Evolutionary conservation across 2,888 invertebrate species (phyloP), one percentile per base, ranked within the genome.

Genomic region (Halictus quadricinctus): DNA sequence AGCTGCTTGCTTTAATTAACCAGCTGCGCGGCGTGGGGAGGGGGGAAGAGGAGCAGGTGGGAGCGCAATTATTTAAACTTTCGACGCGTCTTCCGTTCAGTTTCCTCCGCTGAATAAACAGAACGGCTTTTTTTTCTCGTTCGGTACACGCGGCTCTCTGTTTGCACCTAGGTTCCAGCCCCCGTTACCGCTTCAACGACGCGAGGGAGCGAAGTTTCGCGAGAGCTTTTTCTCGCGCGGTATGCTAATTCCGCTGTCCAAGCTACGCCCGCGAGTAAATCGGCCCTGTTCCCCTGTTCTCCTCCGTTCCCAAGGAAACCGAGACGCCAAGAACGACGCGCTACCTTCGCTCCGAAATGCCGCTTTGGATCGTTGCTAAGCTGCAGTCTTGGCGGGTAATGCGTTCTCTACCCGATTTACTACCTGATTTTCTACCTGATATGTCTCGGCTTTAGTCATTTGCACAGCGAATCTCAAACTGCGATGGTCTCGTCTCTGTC

Each of bases 21-120:
- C 76, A 58, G 83, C 80, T 75, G 54, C 54, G 60, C 50, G 70
- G 36, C 36, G 36, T 4, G 36, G 36, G 36, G 36, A 29, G 29
- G 29, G 13, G 36, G 21, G 29, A n/a, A n/a, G n/a, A n/a, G n/a
- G n/a, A n/a, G 8, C 50, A 36, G 66, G 36, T 60, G 78, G 36
- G 43, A 84, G 78, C 41, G 83, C 48, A 86, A 87, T 87, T 86
- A 87, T 87, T 87, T 87, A 54, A 66, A 83, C 77, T 83, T 86
- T 86, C 83, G 83, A 60, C 75, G 80, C 76, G 60, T 87, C 75
- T 78, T 87, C 64, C 82, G n/a, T 84, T 83, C 83, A 66, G 72
- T 83, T 78, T 82, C 72, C 66, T 58, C 54, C 66, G 72, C 8
- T 21, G 75, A 66, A 85, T 69, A 69, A 83, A 80, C 41, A 15